Base-by-base conservation (phyloP, 2,888 invertebrate genomes). In the Troglohyphantes excavatus region DNA sequence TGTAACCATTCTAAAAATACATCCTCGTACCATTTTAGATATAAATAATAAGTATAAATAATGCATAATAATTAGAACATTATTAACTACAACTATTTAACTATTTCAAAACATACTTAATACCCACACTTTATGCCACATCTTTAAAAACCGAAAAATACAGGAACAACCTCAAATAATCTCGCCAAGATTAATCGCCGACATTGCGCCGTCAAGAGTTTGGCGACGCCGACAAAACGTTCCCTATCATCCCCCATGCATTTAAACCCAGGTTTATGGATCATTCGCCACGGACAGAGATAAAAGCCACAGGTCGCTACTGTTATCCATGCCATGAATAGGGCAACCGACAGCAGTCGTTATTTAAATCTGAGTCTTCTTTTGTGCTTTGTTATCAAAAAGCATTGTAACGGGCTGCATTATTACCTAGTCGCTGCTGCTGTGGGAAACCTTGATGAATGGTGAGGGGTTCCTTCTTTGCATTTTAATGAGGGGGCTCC, bases 301-400 rank as follows among this genome's bases (percentile, higher is more conserved):
- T 78, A 78, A 78, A 78, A 65, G 78, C 78, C 63, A 63, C 61
- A 78, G 78, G 78, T 78, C 78, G 23, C 43, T 23, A 26, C 27
- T 33, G 33, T 33, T 59, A 75, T 33, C 33, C 53, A 19, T 23
- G 13, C 43, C 3, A 23, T 79, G 67, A 68, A 79, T 67, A 19
- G 46, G 53, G 27, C n/a, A 53, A 5, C 2, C 63, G 43, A 65
- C 67, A 65, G 43, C 67, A 39, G 65, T 68, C 79, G 27, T 79
- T 79, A 82, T 72, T 82, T 70, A 82, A 82, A 72, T 70, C 23
- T 26, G 46, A 21, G 59, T 70, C 82, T 70, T 82, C 82, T 70
- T 82, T 82, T 82, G 63, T 82, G 65, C 29, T 21, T 61, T 72
- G 53, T 82, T 82, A 82, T 82, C 82, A 59, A 72, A 82, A 82